These are phyloP conservation scores for Eulithis testata DNA, from an alignment of 2,888 invertebrate genomes.

Conservation along the genomic window DNA sequence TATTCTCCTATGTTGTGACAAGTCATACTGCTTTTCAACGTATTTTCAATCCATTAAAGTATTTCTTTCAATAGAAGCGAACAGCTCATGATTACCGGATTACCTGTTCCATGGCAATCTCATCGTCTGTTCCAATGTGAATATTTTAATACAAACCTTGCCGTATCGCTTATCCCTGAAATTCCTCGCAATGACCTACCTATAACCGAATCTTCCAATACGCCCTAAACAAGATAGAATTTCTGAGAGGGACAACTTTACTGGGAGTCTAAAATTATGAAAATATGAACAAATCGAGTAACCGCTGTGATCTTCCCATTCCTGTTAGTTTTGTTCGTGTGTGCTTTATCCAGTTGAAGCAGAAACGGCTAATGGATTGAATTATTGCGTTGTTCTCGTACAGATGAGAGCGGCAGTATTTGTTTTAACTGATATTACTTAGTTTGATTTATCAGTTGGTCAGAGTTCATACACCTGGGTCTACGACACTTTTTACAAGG, in stretches of 20 bases:
- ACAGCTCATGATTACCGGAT: conserved; percentile 36
- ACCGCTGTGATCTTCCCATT: too few relatives aligned
- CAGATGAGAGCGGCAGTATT: too few relatives aligned
- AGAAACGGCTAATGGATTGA: too few relatives aligned
- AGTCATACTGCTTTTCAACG: too few relatives aligned
- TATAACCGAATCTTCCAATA: conserved; percentile 33
- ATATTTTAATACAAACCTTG: conserved; percentile 51
- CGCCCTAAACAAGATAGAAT: conserved; percentile 58
- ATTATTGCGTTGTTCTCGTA: too few relatives aligned
- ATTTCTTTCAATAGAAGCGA: conserved; percentile 4
- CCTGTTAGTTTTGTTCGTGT: too few relatives aligned
- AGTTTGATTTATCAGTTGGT: neutral
- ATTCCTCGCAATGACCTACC: conserved; percentile 58
- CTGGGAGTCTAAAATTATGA: neutral
- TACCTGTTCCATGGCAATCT: conserved; percentile 42
- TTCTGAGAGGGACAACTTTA: conserved; percentile 5
- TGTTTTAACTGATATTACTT: neutral
- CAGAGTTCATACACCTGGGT: neutral
- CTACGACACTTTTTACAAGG: neutral
- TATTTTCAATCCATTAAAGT: too few relatives aligned
- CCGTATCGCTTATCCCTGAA: conserved; percentile 51
- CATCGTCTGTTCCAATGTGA: conserved; percentile 40
- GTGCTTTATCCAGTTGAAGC: too few relatives aligned
- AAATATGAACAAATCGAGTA: too few relatives aligned
- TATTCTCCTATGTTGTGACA: too few relatives aligned